A percentile compares a stretch with the other conserved stretches of the same genome.
These are phyloP conservation scores for Allacma fusca DNA, from an alignment of 2,888 invertebrate species.

Conservation along the genomic window DNA sequence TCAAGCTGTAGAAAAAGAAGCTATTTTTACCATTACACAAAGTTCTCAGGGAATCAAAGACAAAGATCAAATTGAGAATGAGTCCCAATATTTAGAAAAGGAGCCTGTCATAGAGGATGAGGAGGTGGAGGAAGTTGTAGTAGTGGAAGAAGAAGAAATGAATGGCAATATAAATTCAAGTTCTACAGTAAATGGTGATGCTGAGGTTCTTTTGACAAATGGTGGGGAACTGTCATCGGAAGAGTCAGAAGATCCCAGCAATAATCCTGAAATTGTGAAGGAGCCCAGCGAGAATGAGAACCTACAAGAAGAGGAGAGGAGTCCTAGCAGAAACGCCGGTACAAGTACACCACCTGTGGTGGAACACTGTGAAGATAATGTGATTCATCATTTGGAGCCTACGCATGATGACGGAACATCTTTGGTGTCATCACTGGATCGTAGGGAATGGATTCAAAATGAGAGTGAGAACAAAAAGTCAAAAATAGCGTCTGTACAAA, in stretches of 20 bases:
- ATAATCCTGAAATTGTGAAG: not conserved
- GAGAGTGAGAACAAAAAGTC: conserved; percentile 55
- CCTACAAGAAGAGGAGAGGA: conserved; percentile 23
- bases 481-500: conserved; percentile 48
- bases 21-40: conserved; percentile 45
- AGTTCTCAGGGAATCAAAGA: conserved; percentile 33
- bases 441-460: conserved; percentile 60
- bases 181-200: conserved; percentile 29
- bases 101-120: conserved; percentile 45
- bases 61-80: conserved; percentile 43
- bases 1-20: conserved; percentile 23
- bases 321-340: conserved; percentile 23
- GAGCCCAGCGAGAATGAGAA: conserved; percentile 13
- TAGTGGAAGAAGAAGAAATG: conserved; percentile 46
- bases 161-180: not conserved
- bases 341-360: conserved; percentile 23
- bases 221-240: conserved; percentile 34
- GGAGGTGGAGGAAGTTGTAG: conserved; percentile 49
- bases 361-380: conserved; percentile 54
- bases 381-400: conserved; percentile 60
- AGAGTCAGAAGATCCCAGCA: conserved; percentile 30
- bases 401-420: conserved; percentile 59
- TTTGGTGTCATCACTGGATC: conserved; percentile 59
- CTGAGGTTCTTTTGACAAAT: conserved; percentile 23
- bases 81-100: conserved; percentile 45